phyloP scores from a whole-genome alignment of 2,888 invertebrate species.

The Gasteruption jaculator region DNA sequence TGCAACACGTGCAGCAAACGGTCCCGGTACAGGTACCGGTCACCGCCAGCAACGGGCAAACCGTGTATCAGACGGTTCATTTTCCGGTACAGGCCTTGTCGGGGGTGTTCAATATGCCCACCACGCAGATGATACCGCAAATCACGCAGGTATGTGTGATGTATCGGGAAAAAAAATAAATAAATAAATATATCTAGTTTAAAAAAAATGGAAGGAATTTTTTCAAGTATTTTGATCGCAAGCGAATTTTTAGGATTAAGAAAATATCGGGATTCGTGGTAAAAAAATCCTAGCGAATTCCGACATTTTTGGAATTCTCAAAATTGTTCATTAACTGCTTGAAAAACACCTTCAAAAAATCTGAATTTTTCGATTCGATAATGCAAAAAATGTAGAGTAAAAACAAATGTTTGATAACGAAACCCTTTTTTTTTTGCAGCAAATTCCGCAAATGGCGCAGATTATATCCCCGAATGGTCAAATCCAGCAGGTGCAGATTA shows the following conservation, averaged over 20 bases:
- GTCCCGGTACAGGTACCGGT: constrained; percentile 91
- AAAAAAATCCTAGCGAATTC: too few relatives aligned
- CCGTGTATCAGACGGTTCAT: constrained; percentile 92
- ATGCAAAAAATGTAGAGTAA: too few relatives aligned
- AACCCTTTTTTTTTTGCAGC: constrained; percentile 47
- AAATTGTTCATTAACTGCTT: too few relatives aligned
- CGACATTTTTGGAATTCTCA: too few relatives aligned
- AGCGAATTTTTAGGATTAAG: too few relatives aligned
- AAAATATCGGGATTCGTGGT: too few relatives aligned
- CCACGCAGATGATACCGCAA: constrained; percentile 79
- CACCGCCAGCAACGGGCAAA: constrained; percentile 78
- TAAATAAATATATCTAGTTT: background rate
- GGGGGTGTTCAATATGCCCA: constrained; percentile 59
- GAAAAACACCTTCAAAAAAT: too few relatives aligned
- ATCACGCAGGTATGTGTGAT: constrained; percentile 64
- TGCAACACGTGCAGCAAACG: constrained; percentile 65
- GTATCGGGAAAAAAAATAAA: background rate
- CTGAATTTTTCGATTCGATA: too few relatives aligned
- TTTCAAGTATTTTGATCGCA: too few relatives aligned
- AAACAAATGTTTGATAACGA: background rate
- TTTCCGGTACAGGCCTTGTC: constrained; percentile 81
- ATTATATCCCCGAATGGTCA: constrained; percentile 86
- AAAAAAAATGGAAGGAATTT: background rate
- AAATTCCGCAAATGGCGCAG: constrained; percentile 71
- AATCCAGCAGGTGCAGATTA: constrained; percentile 84